phyloP scores from a whole-genome alignment of 2,888 invertebrate genomes.

The Plebejus anna region DNA sequence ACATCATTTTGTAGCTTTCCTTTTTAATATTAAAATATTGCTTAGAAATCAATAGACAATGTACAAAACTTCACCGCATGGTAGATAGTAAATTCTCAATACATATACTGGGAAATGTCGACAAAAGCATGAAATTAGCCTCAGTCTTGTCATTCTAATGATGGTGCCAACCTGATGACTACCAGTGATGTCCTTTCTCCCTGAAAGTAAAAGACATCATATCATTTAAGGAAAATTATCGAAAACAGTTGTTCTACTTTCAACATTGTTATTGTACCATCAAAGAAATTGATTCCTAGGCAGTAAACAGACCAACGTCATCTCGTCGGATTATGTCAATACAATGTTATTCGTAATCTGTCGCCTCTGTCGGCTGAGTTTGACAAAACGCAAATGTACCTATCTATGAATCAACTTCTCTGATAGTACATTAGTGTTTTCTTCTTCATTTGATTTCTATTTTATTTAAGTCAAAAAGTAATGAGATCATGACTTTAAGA shows the following conservation, averaged over 20 bases:
- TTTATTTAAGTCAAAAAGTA: background rate
- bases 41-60: slow-evolving; percentile 46
- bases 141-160: slow-evolving; percentile 73
- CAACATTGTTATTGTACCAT: background rate
- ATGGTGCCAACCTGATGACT: slow-evolving; percentile 63
- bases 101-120: slow-evolving; percentile 62
- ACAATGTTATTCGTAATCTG: too few species aligned
- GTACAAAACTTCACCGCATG: slow-evolving; percentile 52
- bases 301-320: too few species aligned
- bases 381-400: too few species aligned
- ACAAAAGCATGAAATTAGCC: slow-evolving; percentile 68
- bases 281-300: too few species aligned
- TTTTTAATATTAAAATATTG: slow-evolving; percentile 27
- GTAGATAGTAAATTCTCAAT: slow-evolving; percentile 59
- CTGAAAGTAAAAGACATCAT: slow-evolving; percentile 44
- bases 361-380: too few species aligned
- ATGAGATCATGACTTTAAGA: background rate
- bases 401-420: too few species aligned
- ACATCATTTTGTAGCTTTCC: slow-evolving; percentile 29
- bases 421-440: too few species aligned
- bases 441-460: background rate
- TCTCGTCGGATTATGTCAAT: too few species aligned
- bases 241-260: background rate
- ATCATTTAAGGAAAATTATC: background rate
- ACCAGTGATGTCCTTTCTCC: slow-evolving; percentile 47